A percentile compares a stretch with the other conserved stretches of the same genome.
Evolutionary conservation across 2,797 vertebrate genomes (phyloP).

Genomic region (Momotus momota): DNA sequence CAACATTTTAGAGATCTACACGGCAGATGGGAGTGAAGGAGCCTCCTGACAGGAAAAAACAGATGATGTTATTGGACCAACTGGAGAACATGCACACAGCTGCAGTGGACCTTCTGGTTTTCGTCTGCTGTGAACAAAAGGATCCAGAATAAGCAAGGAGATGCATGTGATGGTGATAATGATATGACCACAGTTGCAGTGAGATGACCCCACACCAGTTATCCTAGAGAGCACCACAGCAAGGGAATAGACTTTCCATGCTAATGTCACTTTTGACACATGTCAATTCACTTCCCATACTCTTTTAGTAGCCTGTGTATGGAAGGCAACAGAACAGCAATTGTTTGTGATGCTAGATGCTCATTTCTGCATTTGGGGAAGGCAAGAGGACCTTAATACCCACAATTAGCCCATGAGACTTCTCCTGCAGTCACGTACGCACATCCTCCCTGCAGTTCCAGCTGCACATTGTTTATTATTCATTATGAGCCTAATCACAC

Average conservation of each 20-base stretch:
- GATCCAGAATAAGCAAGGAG: not conserved
- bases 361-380: not conserved
- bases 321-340: not conserved
- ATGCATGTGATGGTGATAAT: not conserved
- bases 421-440: not conserved
- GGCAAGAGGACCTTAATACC: not conserved
- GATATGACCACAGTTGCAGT: not conserved
- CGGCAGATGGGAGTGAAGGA: not conserved
- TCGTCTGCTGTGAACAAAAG: not conserved
- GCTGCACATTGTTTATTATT: not conserved
- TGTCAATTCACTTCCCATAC: not conserved
- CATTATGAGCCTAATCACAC: slow-evolving; percentile 34
- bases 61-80: not conserved
- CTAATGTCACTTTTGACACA: not conserved
- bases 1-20: not conserved
- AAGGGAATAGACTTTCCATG: not conserved
- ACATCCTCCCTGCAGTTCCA: not conserved
- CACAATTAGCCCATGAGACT: not conserved
- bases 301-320: not conserved
- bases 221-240: not conserved
- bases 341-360: not conserved
- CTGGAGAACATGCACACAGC: not conserved
- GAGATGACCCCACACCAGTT: not conserved
- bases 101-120: not conserved
- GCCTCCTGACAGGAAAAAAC: not conserved